phyloP scores from a whole-genome alignment of 2,888 invertebrate genomes.

The Drosophila pegasa region DNA sequence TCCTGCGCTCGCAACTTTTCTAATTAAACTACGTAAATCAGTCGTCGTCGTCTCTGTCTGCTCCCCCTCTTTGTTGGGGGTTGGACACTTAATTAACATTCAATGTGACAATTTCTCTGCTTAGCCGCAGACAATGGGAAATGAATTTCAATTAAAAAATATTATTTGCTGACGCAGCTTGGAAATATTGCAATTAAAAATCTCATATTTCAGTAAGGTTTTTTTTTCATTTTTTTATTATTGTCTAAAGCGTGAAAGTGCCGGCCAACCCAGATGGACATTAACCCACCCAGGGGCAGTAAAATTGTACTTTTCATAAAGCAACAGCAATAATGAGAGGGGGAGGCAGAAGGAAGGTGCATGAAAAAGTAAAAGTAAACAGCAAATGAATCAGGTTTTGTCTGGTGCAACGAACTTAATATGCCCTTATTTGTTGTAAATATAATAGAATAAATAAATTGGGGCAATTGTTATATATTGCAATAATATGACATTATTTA shows the following conservation, averaged over 20 bases:
- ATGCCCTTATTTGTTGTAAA: constrained; percentile 16
- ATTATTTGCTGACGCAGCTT: constrained; percentile 15
- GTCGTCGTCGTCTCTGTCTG: constrained; percentile 7
- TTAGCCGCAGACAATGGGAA: constrained; percentile 30
- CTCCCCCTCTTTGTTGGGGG: constrained; percentile 12
- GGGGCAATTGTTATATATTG: too few species aligned
- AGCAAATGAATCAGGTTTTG: background rate
- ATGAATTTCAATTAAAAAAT: constrained; percentile 53
- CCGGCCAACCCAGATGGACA: constrained; percentile 21
- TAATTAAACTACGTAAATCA: constrained; percentile 57
- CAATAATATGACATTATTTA: too few species aligned
- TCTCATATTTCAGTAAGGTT: constrained; percentile 22
- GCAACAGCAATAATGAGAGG: constrained; percentile 14
- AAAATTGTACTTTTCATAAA: constrained; percentile 41
- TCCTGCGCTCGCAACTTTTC: constrained; percentile 23
- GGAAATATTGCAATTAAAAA: constrained; percentile 38
- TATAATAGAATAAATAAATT: too few species aligned
- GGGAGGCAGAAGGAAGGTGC: background rate
- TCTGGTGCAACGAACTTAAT: background rate
- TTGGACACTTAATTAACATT: constrained; percentile 43
- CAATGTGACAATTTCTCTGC: constrained; percentile 49
- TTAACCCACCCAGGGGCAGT: constrained; percentile 28
- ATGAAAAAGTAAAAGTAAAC: constrained; percentile 50
- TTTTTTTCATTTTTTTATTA: background rate
- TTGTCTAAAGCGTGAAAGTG: background rate